phyloP scores from a whole-genome alignment of 1,140 invertebrate species.

The Ooceraea biroi region DNA sequence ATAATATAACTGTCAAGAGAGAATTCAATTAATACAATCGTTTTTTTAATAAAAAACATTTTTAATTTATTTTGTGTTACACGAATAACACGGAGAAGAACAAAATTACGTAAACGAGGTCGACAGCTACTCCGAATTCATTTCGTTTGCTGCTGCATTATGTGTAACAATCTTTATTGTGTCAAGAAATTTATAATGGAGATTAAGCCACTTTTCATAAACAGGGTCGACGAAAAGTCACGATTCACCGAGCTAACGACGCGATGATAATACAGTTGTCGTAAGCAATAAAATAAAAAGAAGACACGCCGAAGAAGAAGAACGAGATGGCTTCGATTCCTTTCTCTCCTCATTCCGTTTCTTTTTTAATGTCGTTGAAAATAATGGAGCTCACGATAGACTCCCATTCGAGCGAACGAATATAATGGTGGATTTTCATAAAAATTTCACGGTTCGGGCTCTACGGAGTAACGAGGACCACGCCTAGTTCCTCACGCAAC shows the following conservation, averaged over 20 bases:
- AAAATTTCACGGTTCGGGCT: slow-evolving; percentile 45
- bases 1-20: neutral
- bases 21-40: neutral
- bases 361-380: slow-evolving; percentile 48
- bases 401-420: slow-evolving; percentile 53
- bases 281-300: slow-evolving; percentile 47
- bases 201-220: slow-evolving; percentile 5
- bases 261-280: slow-evolving; percentile 48
- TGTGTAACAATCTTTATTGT: neutral
- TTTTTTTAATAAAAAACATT: neutral
- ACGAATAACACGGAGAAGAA: neutral
- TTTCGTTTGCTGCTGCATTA: neutral
- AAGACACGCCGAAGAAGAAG: neutral
- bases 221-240: slow-evolving; percentile 53
- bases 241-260: slow-evolving; percentile 48
- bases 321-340: slow-evolving; percentile 42
- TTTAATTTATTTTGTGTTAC: neutral
- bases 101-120: neutral
- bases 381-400: slow-evolving; percentile 47
- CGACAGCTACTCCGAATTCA: neutral
- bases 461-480: slow-evolving; percentile 47
- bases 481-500: slow-evolving; percentile 41
- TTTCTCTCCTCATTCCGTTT: neutral
- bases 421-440: slow-evolving; percentile 61
- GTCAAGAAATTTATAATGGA: slow-evolving; percentile 11